A percentile compares a stretch with the other conserved stretches of the same genome.
phyloP scores from a whole-genome alignment of 2,113 vertebrate genomes.

The Myodes glareolus region DNA sequence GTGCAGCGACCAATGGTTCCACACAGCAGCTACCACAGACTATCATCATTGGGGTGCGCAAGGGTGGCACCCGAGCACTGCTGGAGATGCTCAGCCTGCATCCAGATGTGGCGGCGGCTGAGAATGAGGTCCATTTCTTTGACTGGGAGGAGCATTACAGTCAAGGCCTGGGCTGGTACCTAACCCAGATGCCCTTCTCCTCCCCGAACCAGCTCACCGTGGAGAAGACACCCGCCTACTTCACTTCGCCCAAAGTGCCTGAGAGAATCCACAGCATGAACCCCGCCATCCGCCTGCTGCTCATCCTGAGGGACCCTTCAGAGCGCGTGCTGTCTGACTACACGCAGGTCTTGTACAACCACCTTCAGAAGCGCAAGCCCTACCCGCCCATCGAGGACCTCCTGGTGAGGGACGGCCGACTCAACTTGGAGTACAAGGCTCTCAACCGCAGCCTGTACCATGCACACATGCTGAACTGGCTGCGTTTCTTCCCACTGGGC shows the following conservation, averaged over 20 bases:
- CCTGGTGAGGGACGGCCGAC: constrained; percentile 91
- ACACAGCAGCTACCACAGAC: constrained; percentile 91
- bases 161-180: constrained; percentile 94
- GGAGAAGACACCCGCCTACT: constrained; percentile 99
- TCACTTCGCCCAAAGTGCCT: constrained; percentile 94
- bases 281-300: constrained; percentile 91
- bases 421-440: constrained; percentile 97
- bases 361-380: constrained; percentile 94
- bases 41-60: constrained; percentile 97
- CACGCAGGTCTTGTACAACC: constrained; percentile 97
- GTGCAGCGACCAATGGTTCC: constrained; percentile 88
- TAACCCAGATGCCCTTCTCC: constrained; percentile 95
- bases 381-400: constrained; percentile 93
- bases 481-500: constrained; percentile 91
- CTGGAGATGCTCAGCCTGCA: constrained; percentile 98
- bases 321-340: constrained; percentile 98
- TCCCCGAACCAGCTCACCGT: constrained; percentile 93
- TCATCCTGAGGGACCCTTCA: constrained; percentile 96
- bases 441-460: constrained; percentile 97
- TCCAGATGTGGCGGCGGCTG: constrained; percentile 91
- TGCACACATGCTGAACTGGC: constrained; percentile 95
- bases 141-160: constrained; percentile 96
- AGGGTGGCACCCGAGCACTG: constrained; percentile 96
- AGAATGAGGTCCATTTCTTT: constrained; percentile 98
- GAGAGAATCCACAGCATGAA: constrained; percentile 92